phyloP scores from a whole-genome alignment of 2,797 vertebrate species.

The Perodicticus potto region DNA sequence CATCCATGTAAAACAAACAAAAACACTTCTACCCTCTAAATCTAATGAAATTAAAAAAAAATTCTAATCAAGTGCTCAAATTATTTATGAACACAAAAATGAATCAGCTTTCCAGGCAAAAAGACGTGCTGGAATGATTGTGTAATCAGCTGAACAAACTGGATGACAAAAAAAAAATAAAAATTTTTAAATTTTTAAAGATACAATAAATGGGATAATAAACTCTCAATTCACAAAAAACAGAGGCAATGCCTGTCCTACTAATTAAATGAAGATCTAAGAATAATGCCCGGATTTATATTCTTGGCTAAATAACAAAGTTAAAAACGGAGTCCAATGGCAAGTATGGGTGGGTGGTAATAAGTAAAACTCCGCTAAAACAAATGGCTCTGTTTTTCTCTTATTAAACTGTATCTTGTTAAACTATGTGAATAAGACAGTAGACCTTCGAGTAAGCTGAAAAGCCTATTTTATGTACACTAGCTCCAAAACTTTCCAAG shows the following conservation, averaged over 20 bases:
- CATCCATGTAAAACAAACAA: not conserved
- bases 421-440: not conserved
- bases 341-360: not conserved
- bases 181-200: not conserved
- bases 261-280: not conserved
- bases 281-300: not conserved
- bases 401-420: not conserved
- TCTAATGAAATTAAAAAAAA: not conserved
- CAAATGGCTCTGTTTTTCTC: not conserved
- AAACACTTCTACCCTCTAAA: not conserved
- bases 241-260: not conserved
- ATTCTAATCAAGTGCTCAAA: not conserved
- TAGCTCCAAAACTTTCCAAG: slow-evolving; percentile 10
- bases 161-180: not conserved
- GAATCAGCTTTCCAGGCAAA: not conserved
- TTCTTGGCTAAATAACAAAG: slow-evolving; percentile 44
- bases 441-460: not conserved
- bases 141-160: not conserved
- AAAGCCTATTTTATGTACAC: not conserved
- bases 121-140: not conserved
- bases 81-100: not conserved
- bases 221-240: slow-evolving; percentile 17
- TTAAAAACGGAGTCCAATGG: not conserved
- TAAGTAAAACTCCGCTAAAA: not conserved
- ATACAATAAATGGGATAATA: not conserved